phyloP scores from a whole-genome alignment of 2,797 vertebrate genomes.

The Diglossa cyanea region DNA sequence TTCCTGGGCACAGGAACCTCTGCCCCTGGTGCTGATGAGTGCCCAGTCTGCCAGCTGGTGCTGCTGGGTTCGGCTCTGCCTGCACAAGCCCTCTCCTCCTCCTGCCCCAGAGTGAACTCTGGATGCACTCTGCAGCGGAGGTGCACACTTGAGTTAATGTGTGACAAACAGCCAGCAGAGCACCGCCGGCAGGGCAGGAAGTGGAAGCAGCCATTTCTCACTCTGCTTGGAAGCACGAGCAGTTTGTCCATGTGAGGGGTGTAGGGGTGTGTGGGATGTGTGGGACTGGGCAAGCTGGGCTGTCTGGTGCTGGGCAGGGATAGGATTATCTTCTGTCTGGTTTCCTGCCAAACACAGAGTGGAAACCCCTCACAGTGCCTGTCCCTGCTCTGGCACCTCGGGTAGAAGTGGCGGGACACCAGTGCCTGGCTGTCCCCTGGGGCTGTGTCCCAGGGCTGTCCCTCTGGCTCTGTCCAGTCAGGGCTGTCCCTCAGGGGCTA shows the following conservation, averaged over 20 bases:
- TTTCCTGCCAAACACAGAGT: background rate
- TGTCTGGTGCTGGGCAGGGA: background rate
- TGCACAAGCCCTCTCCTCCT: background rate
- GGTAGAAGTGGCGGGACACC: background rate
- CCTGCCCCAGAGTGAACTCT: background rate
- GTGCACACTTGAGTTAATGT: accelerated
- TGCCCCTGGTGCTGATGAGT: accelerated
- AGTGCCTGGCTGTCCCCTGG: background rate
- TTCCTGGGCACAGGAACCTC: background rate
- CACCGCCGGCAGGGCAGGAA: accelerated
- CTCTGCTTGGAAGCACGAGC: accelerated
- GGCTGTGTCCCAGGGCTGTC: background rate
- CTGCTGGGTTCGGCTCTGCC: background rate
- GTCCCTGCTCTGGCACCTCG: background rate
- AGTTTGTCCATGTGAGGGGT: accelerated
- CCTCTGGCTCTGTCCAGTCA: background rate
- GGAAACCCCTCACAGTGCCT: accelerated
- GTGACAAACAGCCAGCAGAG: background rate
- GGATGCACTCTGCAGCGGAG: background rate
- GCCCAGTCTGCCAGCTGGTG: accelerated
- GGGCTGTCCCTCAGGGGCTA: background rate
- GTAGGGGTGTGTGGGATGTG: background rate
- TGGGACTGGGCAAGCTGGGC: background rate
- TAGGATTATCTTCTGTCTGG: background rate
- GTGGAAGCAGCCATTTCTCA: accelerated